Percentiles rank a stretch among this genome's conserved stretches.
Evolutionary conservation across 2,888 invertebrate genomes (phyloP).

Genomic region (Aleiodes leptofemur): DNA sequence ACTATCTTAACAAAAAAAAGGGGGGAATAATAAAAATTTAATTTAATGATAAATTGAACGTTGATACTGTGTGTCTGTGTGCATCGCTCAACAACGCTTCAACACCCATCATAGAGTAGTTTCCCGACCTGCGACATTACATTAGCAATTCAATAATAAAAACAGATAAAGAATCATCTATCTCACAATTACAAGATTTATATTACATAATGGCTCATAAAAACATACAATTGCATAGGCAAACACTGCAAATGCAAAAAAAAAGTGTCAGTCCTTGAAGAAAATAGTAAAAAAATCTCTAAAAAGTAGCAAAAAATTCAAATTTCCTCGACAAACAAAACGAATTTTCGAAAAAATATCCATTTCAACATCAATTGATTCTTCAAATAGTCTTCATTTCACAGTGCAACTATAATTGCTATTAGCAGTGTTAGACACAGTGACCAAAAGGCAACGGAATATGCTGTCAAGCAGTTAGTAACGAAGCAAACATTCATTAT

Average conservation of each 20-base stretch:
- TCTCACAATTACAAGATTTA: neutral
- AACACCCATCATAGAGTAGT: slow-evolving; percentile 61
- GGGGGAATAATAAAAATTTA: slow-evolving; percentile 10
- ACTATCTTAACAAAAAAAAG: slow-evolving; percentile 41
- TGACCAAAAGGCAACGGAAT: slow-evolving; percentile 66
- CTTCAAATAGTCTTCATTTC: slow-evolving; percentile 45
- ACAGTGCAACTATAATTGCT: slow-evolving; percentile 67
- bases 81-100: slow-evolving; percentile 58
- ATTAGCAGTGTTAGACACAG: slow-evolving; percentile 70
- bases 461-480: slow-evolving; percentile 69
- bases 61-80: slow-evolving; percentile 7
- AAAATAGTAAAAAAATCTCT: no score
- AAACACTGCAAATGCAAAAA: neutral
- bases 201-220: neutral
- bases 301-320: neutral
- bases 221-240: neutral
- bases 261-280: neutral
- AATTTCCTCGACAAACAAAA: neutral
- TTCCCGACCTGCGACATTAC: slow-evolving; percentile 71
- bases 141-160: slow-evolving; percentile 59
- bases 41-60: slow-evolving; percentile 35
- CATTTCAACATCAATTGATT: no score
- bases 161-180: slow-evolving; percentile 52
- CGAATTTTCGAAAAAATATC: neutral
- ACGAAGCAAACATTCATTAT: slow-evolving; percentile 62